These are phyloP conservation scores for Lutjanus campechanus DNA, from an alignment of 2,797 vertebrate genomes.

Conservation along the genomic window DNA sequence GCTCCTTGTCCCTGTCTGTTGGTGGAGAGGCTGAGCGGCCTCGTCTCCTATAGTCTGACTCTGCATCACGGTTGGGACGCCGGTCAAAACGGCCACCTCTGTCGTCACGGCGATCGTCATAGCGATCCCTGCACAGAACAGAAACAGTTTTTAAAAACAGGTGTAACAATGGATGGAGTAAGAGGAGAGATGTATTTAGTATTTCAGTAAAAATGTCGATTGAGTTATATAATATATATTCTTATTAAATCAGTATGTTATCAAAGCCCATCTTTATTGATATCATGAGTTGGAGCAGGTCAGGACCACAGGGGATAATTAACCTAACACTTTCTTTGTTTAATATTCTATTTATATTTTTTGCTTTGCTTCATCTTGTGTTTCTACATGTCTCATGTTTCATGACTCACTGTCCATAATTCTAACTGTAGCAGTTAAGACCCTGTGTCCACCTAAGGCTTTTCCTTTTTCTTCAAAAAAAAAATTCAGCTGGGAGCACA, in stretches of 20 bases:
- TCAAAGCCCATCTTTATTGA: not conserved
- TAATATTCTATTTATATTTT: not conserved
- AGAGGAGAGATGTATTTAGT: not conserved
- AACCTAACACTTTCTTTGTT: not conserved
- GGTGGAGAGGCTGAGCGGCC: constrained; percentile 85
- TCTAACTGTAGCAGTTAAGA: too few relatives aligned
- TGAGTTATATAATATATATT: not conserved
- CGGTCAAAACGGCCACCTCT: constrained; percentile 71
- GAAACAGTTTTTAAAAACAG: not conserved
- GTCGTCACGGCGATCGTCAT: constrained; percentile 67
- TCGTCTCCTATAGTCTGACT: constrained; percentile 76
- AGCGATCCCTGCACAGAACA: constrained; percentile 64
- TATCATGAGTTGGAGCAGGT: not conserved
- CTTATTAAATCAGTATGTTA: not conserved
- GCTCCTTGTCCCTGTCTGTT: constrained; percentile 74
- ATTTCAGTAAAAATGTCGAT: not conserved
- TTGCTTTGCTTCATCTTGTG: not conserved
- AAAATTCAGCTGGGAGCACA: too few relatives aligned
- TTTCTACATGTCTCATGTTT: not conserved
- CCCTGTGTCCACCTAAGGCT: too few relatives aligned
- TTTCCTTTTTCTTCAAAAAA: too few relatives aligned
- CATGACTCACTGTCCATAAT: too few relatives aligned
- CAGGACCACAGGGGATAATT: not conserved
- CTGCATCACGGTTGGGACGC: constrained; percentile 78
- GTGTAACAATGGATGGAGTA: not conserved